A percentile compares a stretch with the other conserved stretches of the same genome.
phyloP scores from a whole-genome alignment of 2,797 vertebrate species.

The Tenualosa ilisha region DNA sequence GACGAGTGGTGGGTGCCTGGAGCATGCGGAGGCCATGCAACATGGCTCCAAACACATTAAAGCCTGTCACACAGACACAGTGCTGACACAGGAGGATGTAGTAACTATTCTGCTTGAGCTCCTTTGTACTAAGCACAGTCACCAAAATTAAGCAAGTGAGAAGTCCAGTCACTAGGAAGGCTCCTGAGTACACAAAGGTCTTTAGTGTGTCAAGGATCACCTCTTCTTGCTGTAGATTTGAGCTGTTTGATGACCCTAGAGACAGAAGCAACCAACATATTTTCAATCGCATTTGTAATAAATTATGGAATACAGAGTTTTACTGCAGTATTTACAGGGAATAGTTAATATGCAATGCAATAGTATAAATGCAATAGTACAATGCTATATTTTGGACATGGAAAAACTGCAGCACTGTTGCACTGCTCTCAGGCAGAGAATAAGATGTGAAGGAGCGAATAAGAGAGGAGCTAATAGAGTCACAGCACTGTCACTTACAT shows the following conservation, averaged over 20 bases:
- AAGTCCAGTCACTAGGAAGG: slow-evolving; percentile 58
- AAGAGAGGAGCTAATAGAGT: too few relatives aligned
- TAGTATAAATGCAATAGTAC: too few relatives aligned
- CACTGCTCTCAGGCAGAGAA: too few relatives aligned
- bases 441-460: too few relatives aligned
- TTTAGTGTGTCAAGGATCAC: slow-evolving; percentile 55
- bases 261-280: too few relatives aligned
- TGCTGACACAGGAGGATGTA: slow-evolving; percentile 64
- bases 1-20: slow-evolving; percentile 40
- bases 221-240: slow-evolving; percentile 27
- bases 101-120: slow-evolving; percentile 51
- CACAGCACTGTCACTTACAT: too few relatives aligned
- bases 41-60: slow-evolving; percentile 57
- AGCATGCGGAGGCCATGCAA: slow-evolving; percentile 53
- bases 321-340: too few relatives aligned
- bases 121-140: slow-evolving; percentile 48
- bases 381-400: too few relatives aligned
- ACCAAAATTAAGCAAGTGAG: slow-evolving; percentile 55
- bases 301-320: too few relatives aligned
- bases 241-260: slow-evolving; percentile 23
- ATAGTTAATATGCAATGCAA: too few relatives aligned
- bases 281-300: too few relatives aligned
- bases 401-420: too few relatives aligned
- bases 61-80: slow-evolving; percentile 58
- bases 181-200: slow-evolving; percentile 51